Percentiles rank a stretch among this genome's conserved stretches.
Evolutionary conservation across 2,113 vertebrate genomes (phyloP).

Genomic region (Deroptyus accipitrinus): DNA sequence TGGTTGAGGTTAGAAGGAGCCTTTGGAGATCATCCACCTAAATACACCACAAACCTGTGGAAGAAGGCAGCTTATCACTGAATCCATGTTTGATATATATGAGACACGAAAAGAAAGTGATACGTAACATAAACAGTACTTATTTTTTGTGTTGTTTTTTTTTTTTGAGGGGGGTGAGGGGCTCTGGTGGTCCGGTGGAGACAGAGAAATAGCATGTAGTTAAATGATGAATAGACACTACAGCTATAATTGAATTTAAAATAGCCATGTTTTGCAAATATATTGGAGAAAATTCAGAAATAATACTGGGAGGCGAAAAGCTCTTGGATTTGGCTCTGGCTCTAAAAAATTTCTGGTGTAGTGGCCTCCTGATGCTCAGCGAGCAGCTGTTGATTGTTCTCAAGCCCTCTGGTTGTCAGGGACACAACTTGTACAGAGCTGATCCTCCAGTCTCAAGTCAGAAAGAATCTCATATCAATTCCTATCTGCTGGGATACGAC

Average conservation of each 20-base stretch:
- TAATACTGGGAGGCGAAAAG: neutral
- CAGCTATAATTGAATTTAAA: neutral
- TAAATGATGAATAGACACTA: neutral
- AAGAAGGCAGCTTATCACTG: neutral
- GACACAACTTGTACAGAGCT: too few species aligned
- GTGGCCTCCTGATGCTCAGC: neutral
- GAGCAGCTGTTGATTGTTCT: neutral
- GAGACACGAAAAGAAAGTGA: neutral
- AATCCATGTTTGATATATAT: neutral
- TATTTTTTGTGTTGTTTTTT: neutral
- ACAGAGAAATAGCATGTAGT: neutral
- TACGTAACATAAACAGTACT: neutral
- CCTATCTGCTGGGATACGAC: neutral
- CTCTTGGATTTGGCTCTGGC: neutral
- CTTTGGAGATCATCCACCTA: neutral
- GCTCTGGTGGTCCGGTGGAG: fast-evolving
- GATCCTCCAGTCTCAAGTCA: neutral
- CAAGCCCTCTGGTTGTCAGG: neutral
- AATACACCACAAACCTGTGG: neutral
- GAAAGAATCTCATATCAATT: neutral
- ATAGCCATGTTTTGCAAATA: neutral
- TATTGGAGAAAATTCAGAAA: neutral
- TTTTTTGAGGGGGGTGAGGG: fast-evolving
- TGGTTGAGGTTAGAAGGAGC: neutral
- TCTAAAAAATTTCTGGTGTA: neutral